phyloP scores from a whole-genome alignment of 1,140 invertebrate genomes.

The Helicoverpa armigera region DNA sequence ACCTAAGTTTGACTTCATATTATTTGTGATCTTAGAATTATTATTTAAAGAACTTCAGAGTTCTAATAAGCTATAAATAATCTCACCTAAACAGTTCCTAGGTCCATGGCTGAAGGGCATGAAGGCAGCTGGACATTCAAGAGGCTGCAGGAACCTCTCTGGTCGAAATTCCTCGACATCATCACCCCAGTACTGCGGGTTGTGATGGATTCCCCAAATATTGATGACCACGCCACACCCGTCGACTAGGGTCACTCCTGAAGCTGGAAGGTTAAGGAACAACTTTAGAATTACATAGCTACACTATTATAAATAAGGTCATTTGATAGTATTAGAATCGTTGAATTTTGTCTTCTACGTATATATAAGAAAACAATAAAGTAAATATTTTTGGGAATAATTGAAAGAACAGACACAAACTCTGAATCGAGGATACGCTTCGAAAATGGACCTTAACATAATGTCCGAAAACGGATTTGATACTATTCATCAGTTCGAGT shows the following conservation, averaged over 20 bases:
- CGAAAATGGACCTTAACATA: no score
- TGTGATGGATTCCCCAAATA: constrained; percentile 79
- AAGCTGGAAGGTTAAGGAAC: constrained; percentile 42
- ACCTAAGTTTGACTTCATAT: no score
- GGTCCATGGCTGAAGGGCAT: constrained; percentile 88
- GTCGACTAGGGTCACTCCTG: constrained; percentile 54
- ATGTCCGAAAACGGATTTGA: not conserved
- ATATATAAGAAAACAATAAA: no score
- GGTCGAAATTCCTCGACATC: constrained; percentile 90
- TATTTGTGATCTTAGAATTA: no score
- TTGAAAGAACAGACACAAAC: no score
- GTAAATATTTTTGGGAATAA: no score
- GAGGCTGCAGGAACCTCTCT: constrained; percentile 88
- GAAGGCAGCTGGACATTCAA: constrained; percentile 81
- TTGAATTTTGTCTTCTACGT: no score
- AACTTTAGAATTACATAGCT: not conserved
- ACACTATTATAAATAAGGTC: no score
- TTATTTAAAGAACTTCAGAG: no score
- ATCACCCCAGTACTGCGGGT: constrained; percentile 83
- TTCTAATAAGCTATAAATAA: not conserved
- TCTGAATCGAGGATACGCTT: constrained; percentile 64
- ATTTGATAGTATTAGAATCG: no score
- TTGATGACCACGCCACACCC: constrained; percentile 54
- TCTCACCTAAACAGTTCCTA: constrained; percentile 87
- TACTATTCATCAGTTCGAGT: not conserved